Evolutionary conservation across 2,888 invertebrate genomes (phyloP).

Genomic region (Caenorhabditis imperialis): DNA sequence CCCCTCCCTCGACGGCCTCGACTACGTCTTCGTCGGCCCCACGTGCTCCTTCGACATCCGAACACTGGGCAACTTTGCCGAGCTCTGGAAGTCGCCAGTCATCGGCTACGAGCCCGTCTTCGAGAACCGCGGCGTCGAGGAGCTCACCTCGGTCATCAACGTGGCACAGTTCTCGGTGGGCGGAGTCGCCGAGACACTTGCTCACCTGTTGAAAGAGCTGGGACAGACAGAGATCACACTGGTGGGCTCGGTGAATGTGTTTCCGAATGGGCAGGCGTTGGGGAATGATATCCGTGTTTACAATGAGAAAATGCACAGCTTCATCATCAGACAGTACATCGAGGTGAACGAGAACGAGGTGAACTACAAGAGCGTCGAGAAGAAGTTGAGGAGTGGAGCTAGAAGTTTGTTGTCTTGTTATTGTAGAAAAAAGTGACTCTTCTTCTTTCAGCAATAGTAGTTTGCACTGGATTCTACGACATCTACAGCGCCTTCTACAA

Average conservation of each 20-base stretch:
- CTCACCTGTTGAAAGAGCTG: conserved; percentile 25
- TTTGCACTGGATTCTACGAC: conserved; percentile 44
- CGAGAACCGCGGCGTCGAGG: conserved; percentile 24
- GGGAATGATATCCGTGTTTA: conserved; percentile 28
- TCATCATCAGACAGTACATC: conserved; percentile 19
- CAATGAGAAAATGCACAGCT: conserved; percentile 40
- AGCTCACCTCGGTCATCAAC: conserved; percentile 45
- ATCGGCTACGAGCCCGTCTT: conserved; percentile 35
- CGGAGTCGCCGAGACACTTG: conserved; percentile 34
- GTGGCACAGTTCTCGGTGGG: conserved; percentile 42
- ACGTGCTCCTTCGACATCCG: conserved; percentile 39
- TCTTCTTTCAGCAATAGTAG: conserved; percentile 37
- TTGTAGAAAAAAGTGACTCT: too few species aligned
- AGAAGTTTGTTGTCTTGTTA: conserved; percentile 14
- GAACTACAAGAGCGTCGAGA: conserved; percentile 9
- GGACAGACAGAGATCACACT: conserved; percentile 27
- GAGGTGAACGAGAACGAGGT: conserved; percentile 33
- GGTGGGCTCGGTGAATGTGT: conserved; percentile 25
- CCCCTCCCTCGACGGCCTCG: conserved; percentile 5
- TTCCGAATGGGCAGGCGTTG: conserved; percentile 20
- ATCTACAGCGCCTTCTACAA: conserved; percentile 24
- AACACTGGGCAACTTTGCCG: conserved; percentile 36
- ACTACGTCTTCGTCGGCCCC: conserved; percentile 44
- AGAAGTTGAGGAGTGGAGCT: conserved; percentile 2
- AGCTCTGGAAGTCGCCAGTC: conserved; percentile 46